These are phyloP conservation scores for Catocala nupta DNA, from an alignment of 2,888 invertebrate species.

Conservation along the genomic window DNA sequence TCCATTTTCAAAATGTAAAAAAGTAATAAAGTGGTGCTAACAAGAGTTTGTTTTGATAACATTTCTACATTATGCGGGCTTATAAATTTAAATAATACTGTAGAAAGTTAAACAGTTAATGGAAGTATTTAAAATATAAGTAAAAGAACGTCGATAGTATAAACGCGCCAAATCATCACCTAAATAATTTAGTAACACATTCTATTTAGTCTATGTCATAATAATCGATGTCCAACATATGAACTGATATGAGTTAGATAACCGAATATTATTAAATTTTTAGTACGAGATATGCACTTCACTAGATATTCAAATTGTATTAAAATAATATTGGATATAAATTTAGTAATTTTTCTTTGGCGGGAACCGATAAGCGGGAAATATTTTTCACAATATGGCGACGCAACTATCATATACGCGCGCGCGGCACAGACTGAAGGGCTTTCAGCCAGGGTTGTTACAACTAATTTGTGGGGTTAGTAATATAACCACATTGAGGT, in stretches of 20 bases:
- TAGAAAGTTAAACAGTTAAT: constrained; percentile 7
- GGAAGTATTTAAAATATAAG: neutral
- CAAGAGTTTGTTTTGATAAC: constrained; percentile 48
- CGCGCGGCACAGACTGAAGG: constrained; percentile 73
- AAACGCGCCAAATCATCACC: constrained; percentile 28
- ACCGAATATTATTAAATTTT: neutral
- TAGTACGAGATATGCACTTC: constrained; percentile 15
- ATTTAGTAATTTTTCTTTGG: constrained; percentile 17
- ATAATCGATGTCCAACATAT: constrained; percentile 60
- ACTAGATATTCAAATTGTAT: constrained; percentile 1
- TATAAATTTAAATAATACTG: constrained; percentile 12
- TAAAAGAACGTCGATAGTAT: neutral
- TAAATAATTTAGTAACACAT: constrained; percentile 35
- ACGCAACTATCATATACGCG: constrained; percentile 65
- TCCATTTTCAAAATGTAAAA: constrained; percentile 29
- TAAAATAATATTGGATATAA: constrained; percentile 1
- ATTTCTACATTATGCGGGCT: constrained; percentile 48
- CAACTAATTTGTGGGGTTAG: constrained; percentile 46
- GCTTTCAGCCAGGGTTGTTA: constrained; percentile 59
- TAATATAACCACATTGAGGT: constrained; percentile 24
- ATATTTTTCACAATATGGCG: constrained; percentile 59
- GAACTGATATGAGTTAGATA: constrained; percentile 49
- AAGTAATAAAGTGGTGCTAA: constrained; percentile 20
- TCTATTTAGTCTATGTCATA: constrained; percentile 43
- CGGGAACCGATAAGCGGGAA: constrained; percentile 66